Conservation (phyloP, 2,113 vertebrate genomes). For the Mellivora capensis region DNA sequence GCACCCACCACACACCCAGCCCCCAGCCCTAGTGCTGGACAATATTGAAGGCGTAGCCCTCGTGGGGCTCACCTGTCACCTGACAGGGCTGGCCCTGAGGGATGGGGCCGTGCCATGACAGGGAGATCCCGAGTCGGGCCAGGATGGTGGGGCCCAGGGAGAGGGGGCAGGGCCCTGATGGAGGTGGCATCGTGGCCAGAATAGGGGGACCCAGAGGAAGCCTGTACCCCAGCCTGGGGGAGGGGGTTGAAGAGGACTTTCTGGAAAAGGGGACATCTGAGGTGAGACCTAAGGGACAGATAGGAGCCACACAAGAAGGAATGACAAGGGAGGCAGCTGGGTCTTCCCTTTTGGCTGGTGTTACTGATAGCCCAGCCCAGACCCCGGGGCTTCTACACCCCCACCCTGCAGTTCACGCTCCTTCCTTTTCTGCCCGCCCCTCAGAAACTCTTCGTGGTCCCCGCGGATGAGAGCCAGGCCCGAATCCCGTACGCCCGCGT, state of each 20-base stretch:
- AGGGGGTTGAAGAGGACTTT: neutral
- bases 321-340: accelerated
- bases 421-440: accelerated
- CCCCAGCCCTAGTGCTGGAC: neutral
- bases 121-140: neutral
- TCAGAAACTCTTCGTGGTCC: slow-evolving; percentile 77
- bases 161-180: neutral
- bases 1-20: neutral
- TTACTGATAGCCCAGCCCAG: neutral
- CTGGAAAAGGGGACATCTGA: neutral
- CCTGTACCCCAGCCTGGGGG: neutral
- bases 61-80: neutral
- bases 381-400: neutral
- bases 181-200: neutral
- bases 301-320: neutral
- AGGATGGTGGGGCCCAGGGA: neutral
- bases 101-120: accelerated
- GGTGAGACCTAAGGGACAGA: neutral
- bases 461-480: slow-evolving; percentile 80
- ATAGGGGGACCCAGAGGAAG: neutral
- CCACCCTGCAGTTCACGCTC: neutral
- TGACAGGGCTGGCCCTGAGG: neutral
- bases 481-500: slow-evolving; percentile 89
- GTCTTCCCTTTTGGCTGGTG: neutral
- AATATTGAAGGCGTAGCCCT: neutral